A percentile compares a stretch with the other conserved stretches of the same genome.
Conservation (phyloP, 2,797 vertebrate species). For the Aeoliscus strigatus region DNA sequence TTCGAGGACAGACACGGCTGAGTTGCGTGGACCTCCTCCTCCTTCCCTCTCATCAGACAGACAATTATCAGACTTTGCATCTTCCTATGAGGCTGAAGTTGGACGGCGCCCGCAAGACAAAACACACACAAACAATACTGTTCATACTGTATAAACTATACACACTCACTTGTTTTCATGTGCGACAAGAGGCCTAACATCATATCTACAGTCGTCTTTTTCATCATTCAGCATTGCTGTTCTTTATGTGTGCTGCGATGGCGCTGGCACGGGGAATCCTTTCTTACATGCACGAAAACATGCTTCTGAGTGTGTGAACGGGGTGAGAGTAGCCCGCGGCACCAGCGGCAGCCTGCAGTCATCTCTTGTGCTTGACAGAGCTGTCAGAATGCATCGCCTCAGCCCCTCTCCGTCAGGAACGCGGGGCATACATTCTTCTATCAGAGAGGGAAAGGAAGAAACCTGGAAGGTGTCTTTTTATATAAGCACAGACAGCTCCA, state of each 20-base stretch:
- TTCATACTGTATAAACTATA: not conserved
- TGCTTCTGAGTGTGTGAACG: conserved; percentile 17
- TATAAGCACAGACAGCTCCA: conserved; percentile 34
- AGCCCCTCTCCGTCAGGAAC: conserved; percentile 24
- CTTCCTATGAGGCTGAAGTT: conserved; percentile 5
- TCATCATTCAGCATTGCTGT: not conserved
- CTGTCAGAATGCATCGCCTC: conserved; percentile 72
- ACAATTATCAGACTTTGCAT: too few species aligned
- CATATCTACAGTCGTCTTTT: too few species aligned
- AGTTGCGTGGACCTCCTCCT: too few species aligned
- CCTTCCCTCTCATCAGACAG: conserved; percentile 3
- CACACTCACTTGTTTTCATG: not conserved
- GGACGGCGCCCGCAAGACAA: not conserved
- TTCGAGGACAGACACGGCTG: too few species aligned
- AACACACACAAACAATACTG: not conserved
- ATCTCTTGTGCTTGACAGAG: conserved; percentile 70
- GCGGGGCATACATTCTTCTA: conserved; percentile 43
- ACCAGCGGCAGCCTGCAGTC: conserved; percentile 61
- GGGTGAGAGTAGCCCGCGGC: conserved; percentile 32
- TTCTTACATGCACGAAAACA: not conserved
- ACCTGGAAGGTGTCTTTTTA: conserved; percentile 53
- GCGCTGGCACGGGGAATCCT: too few species aligned
- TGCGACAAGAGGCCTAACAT: too few species aligned
- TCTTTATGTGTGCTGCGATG: not conserved
- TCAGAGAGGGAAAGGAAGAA: conserved; percentile 34